Evolutionary conservation across 2,113 vertebrate species (phyloP).

Genomic region (Oreotragus oreotragus): DNA sequence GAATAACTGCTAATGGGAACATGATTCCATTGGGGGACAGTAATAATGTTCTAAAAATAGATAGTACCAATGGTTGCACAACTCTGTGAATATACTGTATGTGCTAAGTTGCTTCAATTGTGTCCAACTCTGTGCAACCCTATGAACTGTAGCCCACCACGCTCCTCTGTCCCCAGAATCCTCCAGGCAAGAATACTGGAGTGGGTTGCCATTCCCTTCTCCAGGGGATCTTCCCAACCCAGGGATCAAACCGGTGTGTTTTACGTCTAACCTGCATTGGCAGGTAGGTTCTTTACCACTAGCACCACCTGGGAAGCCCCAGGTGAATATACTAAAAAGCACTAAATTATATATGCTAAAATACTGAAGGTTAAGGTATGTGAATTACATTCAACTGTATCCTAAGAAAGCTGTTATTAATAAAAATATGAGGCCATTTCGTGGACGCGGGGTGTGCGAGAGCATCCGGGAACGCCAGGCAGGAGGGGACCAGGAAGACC

Average conservation of each 20-base stretch:
- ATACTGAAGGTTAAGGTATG: background rate
- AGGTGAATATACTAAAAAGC: background rate
- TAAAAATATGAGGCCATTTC: background rate
- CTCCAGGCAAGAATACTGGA: background rate
- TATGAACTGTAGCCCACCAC: background rate
- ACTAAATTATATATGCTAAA: background rate
- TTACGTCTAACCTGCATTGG: background rate
- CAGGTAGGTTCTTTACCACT: background rate
- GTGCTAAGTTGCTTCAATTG: background rate
- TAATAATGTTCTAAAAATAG: background rate
- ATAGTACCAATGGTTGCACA: background rate
- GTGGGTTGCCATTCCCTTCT: background rate
- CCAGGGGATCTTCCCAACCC: background rate
- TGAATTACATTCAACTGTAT: background rate
- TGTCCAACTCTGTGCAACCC: background rate
- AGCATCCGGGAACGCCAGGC: too few relatives aligned
- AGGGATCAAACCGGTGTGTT: fast-evolving
- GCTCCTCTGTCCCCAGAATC: background rate
- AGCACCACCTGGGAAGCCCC: background rate
- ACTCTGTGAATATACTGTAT: background rate
- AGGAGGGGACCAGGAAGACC: too few relatives aligned
- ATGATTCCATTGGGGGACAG: background rate
- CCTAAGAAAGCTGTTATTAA: background rate
- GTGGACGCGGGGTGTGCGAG: too few relatives aligned
- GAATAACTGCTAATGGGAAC: background rate